Evolutionary conservation across 2,797 vertebrate species (phyloP).

Genomic region (Petrocephalus schoutedeni): DNA sequence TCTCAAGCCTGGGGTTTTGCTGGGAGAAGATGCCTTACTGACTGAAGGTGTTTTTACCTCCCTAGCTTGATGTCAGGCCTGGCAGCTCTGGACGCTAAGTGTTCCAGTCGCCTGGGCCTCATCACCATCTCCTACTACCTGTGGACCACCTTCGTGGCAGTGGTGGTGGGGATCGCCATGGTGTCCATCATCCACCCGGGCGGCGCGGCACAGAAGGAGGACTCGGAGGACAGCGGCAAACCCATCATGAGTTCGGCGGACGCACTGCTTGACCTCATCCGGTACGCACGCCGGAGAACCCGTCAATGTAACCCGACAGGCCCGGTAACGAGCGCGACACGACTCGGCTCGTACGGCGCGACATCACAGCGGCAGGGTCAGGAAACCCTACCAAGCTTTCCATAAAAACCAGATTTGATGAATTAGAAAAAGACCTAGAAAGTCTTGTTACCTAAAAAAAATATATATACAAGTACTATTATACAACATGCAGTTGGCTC

Average conservation of each 20-base stretch:
- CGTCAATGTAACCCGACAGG: background rate
- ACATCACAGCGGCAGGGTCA: background rate
- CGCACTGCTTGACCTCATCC: constrained; percentile 87
- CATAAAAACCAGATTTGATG: background rate
- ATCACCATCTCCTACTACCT: constrained; percentile 92
- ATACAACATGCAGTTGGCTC: background rate
- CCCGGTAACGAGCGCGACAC: background rate
- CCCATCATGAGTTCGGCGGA: constrained; percentile 92
- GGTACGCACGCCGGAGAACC: constrained; percentile 58
- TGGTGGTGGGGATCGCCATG: constrained; percentile 91
- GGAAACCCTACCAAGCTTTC: background rate
- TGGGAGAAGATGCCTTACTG: background rate
- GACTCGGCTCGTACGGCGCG: background rate
- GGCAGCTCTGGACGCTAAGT: constrained; percentile 89
- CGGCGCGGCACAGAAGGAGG: constrained; percentile 86
- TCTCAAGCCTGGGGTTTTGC: background rate
- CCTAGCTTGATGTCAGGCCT: constrained; percentile 89
- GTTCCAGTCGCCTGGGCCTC: constrained; percentile 85
- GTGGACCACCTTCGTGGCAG: constrained; percentile 94
- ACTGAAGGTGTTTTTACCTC: background rate
- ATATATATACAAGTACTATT: background rate
- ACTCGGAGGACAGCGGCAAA: constrained; percentile 75
- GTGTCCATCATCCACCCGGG: constrained; percentile 92
- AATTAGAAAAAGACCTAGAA: background rate
- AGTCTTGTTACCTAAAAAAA: background rate